These are phyloP conservation scores for Caenorhabditis becei DNA, from an alignment of 2,888 invertebrate species.

Conservation along the genomic window DNA sequence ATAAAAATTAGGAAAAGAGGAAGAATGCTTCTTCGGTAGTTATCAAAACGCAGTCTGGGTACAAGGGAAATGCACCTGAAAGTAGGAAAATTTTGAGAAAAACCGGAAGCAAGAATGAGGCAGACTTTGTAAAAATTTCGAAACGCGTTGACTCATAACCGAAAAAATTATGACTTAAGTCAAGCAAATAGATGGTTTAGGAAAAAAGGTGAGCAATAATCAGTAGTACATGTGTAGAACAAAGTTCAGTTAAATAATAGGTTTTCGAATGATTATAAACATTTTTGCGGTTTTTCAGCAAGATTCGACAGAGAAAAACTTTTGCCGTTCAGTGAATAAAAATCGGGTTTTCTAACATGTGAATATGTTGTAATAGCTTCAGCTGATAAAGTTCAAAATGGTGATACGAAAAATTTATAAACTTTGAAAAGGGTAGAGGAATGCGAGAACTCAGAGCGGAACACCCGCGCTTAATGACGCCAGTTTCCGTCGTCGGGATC, in stretches of 20 bases:
- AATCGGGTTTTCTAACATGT: too few relatives aligned
- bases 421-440: neutral
- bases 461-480: conserved; percentile 44
- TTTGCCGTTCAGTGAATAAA: too few relatives aligned
- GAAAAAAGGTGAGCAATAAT: too few relatives aligned
- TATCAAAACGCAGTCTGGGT: conserved; percentile 43
- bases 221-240: too few relatives aligned
- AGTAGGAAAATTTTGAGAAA: neutral
- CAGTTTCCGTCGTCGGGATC: conserved; percentile 35
- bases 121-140: neutral
- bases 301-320: too few relatives aligned
- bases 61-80: conserved; percentile 44
- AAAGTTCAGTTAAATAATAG: too few relatives aligned
- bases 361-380: too few relatives aligned
- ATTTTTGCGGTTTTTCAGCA: too few relatives aligned
- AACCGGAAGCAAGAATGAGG: neutral
- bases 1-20: conserved; percentile 24
- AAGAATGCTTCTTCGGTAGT: conserved; percentile 3
- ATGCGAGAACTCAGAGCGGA: neutral
- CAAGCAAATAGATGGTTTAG: too few relatives aligned
- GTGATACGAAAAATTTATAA: neutral
- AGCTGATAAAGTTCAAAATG: neutral
- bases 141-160: neutral
- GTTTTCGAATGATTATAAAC: too few relatives aligned
- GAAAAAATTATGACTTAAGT: too few relatives aligned